Evolutionary conservation across 2,113 vertebrate genomes (phyloP).

Genomic region (Cercopithecus mona): DNA sequence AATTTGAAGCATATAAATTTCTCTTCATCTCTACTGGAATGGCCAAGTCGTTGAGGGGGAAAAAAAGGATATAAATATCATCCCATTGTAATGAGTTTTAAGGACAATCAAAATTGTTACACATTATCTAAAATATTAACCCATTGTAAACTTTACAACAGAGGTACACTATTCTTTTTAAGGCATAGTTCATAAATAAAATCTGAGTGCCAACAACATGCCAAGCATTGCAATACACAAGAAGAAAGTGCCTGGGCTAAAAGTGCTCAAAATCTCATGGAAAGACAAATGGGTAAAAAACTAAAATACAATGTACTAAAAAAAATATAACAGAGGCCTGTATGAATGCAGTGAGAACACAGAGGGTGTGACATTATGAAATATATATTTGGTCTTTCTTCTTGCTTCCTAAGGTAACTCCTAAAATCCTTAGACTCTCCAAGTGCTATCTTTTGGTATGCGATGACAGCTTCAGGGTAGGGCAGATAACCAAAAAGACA

Average conservation of each 20-base stretch:
- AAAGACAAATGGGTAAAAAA: conserved; percentile 1
- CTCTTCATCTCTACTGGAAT: not conserved
- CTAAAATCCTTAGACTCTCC: too few relatives aligned
- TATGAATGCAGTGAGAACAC: not conserved
- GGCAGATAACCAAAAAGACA: too few relatives aligned
- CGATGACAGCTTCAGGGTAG: too few relatives aligned
- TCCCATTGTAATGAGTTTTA: not conserved
- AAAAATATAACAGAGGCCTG: not conserved
- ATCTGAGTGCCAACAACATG: not conserved
- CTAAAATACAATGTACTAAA: not conserved
- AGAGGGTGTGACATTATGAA: not conserved
- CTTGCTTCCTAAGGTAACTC: too few relatives aligned
- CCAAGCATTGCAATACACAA: not conserved
- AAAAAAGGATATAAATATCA: not conserved
- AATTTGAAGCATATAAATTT: conserved; percentile 3
- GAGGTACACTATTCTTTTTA: not conserved
- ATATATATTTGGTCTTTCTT: too few relatives aligned
- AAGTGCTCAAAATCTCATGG: not conserved
- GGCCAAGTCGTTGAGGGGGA: not conserved
- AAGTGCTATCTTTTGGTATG: too few relatives aligned
- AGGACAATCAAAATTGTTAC: not conserved
- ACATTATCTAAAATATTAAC: not conserved
- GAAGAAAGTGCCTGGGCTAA: not conserved
- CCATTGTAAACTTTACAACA: not conserved
- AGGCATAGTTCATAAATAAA: not conserved